phyloP scores from a whole-genome alignment of 1,140 invertebrate genomes.

The Drosophila sp. region DNA sequence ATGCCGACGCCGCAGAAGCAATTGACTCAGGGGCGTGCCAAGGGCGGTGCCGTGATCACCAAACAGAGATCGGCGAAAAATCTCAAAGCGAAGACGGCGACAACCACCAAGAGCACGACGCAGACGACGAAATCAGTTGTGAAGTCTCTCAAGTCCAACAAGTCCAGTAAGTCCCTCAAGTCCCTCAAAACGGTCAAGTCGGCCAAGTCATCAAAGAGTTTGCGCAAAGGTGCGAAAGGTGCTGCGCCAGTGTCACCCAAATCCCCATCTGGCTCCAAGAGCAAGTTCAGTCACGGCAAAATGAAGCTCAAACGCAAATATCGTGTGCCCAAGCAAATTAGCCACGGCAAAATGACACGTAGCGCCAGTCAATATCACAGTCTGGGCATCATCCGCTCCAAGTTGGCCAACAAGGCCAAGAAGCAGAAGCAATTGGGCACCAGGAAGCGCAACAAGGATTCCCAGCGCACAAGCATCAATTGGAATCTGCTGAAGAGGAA shows the following conservation, averaged over 20 bases:
- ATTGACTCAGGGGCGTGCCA: neutral
- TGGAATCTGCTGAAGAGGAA: constrained; percentile 63
- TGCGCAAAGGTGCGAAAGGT: constrained; percentile 27
- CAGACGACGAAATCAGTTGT: constrained; percentile 4
- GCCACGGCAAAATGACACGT: constrained; percentile 33
- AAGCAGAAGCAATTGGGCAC: constrained; percentile 35
- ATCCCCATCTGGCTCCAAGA: constrained; percentile 6
- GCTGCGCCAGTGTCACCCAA: neutral
- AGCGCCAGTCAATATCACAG: constrained; percentile 61
- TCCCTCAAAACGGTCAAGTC: constrained; percentile 35
- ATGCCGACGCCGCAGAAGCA: constrained; percentile 6
- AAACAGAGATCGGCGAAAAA: constrained; percentile 32
- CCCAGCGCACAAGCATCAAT: constrained; percentile 54
- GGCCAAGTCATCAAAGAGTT: constrained; percentile 40
- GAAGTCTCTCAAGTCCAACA: constrained; percentile 33
- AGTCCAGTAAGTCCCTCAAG: constrained; percentile 46
- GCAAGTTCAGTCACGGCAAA: constrained; percentile 42
- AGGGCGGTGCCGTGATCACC: constrained; percentile 40
- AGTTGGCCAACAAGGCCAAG: constrained; percentile 16
- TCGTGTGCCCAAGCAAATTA: constrained; percentile 19
- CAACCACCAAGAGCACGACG: neutral
- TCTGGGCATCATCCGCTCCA: constrained; percentile 39
- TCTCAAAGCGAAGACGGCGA: constrained; percentile 31
- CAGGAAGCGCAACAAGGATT: neutral
- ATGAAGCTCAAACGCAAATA: constrained; percentile 58